These are phyloP conservation scores for Helicorthomorpha holstii DNA, from an alignment of 1,140 invertebrate genomes.

Conservation along the genomic window DNA sequence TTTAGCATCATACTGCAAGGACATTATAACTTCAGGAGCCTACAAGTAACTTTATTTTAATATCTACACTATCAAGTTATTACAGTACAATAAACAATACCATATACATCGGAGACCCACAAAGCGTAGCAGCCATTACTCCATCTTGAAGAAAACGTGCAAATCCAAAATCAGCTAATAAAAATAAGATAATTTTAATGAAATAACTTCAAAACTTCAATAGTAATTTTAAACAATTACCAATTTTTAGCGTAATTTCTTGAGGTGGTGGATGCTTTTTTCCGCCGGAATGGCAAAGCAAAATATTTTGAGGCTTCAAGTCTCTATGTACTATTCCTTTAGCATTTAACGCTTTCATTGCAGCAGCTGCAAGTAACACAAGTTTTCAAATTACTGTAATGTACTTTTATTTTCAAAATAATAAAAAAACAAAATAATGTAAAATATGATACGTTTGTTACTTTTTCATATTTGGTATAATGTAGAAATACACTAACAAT, in stretches of 20 bases:
- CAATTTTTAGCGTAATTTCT: constrained; percentile 89
- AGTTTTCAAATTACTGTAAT: neutral
- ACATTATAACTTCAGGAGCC: constrained; percentile 99
- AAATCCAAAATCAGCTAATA: constrained; percentile 94
- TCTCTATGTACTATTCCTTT: constrained; percentile 98
- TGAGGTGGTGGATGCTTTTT: constrained; percentile 65
- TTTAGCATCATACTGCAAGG: constrained; percentile 94
- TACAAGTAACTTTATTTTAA: constrained; percentile 22
- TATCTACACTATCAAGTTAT: neutral
- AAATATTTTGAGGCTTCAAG: constrained; percentile 94
- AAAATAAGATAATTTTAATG: neutral
- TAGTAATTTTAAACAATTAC: constrained; percentile 30
- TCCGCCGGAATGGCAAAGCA: constrained; percentile 63
- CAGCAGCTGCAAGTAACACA: constrained; percentile 47
- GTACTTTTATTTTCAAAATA: constrained; percentile 4
- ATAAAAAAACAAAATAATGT: neutral
- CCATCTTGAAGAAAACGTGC: constrained; percentile 95
- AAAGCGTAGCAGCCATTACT: constrained; percentile 97
- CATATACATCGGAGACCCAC: constrained; percentile 99
- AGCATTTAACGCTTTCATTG: constrained; percentile 86
- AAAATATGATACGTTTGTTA: neutral
- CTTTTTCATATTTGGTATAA: neutral
- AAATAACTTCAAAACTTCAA: neutral
- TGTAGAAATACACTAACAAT: neutral
- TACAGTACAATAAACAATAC: constrained; percentile 25